A percentile compares a stretch with the other conserved stretches of the same genome.
These are phyloP conservation scores for Bergia puertoricense DNA, from an alignment of 92 coral and sea anemone species.

Conservation along the genomic window DNA sequence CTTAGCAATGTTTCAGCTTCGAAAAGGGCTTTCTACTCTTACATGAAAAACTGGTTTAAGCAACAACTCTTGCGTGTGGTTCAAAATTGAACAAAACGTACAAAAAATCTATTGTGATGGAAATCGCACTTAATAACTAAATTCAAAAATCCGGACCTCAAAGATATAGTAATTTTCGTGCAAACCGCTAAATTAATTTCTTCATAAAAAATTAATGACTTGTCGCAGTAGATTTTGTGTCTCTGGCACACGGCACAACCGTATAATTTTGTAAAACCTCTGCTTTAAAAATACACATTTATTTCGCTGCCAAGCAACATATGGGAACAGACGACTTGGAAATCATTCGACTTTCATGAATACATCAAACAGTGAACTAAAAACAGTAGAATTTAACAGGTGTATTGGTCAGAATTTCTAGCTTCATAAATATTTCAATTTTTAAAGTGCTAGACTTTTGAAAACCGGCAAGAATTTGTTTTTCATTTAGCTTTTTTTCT, in stretches of 20 bases:
- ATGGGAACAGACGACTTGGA: not conserved
- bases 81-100: not conserved
- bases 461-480: not conserved
- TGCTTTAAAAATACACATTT: not conserved
- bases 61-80: not conserved
- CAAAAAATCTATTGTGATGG: not conserved
- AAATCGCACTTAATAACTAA: not conserved
- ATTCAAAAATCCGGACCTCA: not conserved
- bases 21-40: not conserved
- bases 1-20: not conserved
- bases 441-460: not conserved
- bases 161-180: constrained; percentile 17
- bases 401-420: not conserved
- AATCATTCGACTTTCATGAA: not conserved
- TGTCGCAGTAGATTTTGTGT: constrained; percentile 18
- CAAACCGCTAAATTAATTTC: constrained; percentile 36
- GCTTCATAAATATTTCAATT: not conserved
- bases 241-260: not conserved
- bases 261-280: not conserved
- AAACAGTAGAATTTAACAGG: not conserved
- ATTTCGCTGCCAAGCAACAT: not conserved
- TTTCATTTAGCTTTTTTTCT: constrained; percentile 6
- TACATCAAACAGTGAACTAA: not conserved
- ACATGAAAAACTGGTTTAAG: not conserved
- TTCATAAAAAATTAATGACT: constrained; percentile 28